A percentile compares a stretch with the other conserved stretches of the same genome.
phyloP scores from a whole-genome alignment of 2,797 vertebrate species.

The Rhynchonycteris naso region DNA sequence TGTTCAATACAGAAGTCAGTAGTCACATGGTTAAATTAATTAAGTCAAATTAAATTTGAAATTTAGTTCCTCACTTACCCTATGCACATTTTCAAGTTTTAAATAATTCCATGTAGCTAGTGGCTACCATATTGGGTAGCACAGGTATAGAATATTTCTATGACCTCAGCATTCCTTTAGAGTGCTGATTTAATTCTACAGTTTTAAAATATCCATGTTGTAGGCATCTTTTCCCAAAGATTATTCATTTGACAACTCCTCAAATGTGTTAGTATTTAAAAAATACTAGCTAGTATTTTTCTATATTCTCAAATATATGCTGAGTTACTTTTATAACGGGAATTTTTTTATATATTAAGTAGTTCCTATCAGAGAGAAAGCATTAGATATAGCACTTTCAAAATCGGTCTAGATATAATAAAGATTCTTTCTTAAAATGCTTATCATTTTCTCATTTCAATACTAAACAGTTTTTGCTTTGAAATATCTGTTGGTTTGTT shows the following conservation, averaged over 20 bases:
- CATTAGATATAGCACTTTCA: background rate
- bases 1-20: background rate
- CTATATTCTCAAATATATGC: background rate
- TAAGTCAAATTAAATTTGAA: background rate
- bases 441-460: slow-evolving; percentile 19
- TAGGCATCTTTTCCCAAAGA: background rate
- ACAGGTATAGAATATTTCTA: background rate
- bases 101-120: background rate
- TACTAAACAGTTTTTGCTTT: background rate
- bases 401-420: background rate
- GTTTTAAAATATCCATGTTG: background rate
- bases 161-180: background rate
- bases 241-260: background rate
- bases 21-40: background rate
- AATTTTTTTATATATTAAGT: background rate
- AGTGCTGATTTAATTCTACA: background rate
- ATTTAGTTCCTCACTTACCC: background rate
- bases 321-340: background rate
- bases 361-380: background rate
- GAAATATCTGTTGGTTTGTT: background rate
- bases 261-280: background rate
- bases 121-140: background rate
- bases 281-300: background rate
- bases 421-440: slow-evolving; percentile 23
- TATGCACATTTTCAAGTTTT: background rate